phyloP scores from a whole-genome alignment of 2,113 vertebrate genomes.

The Malurus elegans region DNA sequence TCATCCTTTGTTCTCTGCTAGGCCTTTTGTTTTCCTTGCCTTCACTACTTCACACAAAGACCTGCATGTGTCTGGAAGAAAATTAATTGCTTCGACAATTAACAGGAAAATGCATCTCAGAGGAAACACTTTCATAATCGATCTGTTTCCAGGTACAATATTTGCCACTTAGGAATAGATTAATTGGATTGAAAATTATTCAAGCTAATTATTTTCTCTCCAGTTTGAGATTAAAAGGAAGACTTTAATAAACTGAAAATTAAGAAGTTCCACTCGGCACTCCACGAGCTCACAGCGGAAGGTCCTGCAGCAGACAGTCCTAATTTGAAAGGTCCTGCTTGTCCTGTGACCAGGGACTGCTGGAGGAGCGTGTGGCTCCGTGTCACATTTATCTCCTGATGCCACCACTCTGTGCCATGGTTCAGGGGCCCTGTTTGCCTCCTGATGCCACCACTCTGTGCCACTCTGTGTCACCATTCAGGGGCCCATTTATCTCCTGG shows the following conservation, averaged over 20 bases:
- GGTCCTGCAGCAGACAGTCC: accelerated
- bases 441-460: too few relatives aligned
- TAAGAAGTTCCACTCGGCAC: neutral
- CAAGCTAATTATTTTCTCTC: conserved; percentile 44
- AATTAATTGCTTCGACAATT: conserved; percentile 67
- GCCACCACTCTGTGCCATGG: neutral
- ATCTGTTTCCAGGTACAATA: conserved; percentile 39
- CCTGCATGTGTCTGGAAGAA: conserved; percentile 23
- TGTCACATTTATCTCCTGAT: neutral
- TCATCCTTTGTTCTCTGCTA: neutral
- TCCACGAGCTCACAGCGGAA: neutral
- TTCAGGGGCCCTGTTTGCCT: too few relatives aligned
- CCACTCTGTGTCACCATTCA: too few relatives aligned
- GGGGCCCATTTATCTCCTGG: too few relatives aligned
- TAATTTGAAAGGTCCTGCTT: neutral
- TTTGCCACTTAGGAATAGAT: conserved; percentile 52
- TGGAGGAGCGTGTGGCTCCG: neutral
- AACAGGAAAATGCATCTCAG: conserved; percentile 46
- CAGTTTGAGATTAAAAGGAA: neutral
- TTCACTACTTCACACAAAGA: neutral
- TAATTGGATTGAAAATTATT: conserved; percentile 62
- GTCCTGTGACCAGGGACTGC: neutral
- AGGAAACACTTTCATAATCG: conserved; percentile 62
- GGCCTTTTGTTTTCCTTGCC: neutral
- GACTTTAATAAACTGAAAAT: neutral